Evolutionary conservation across 2,888 invertebrate species (phyloP).

Genomic region (Cremastinae sp.): DNA sequence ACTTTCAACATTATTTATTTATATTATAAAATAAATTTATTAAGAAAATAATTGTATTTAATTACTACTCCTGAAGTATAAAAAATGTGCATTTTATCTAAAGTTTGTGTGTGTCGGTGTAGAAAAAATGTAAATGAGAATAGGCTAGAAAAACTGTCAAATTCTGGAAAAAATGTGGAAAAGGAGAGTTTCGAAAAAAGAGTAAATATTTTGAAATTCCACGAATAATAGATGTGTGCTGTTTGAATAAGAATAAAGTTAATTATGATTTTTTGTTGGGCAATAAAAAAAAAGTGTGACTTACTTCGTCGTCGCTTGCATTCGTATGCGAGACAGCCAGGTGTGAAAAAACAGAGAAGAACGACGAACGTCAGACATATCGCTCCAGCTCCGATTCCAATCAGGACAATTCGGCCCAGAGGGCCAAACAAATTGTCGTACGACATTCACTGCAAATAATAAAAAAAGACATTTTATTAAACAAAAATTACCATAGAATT

Average conservation of each 20-base stretch:
- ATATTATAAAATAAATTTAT: too few species aligned
- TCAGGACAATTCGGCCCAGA: slow-evolving; percentile 76
- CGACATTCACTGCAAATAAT: slow-evolving; percentile 77
- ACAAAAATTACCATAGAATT: neutral
- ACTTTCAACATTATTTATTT: too few species aligned
- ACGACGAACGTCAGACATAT: slow-evolving; percentile 73
- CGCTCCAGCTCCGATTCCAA: slow-evolving; percentile 72
- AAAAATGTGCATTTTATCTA: too few species aligned
- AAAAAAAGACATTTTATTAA: slow-evolving; percentile 19
- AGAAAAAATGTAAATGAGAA: too few species aligned
- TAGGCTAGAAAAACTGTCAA: too few species aligned
- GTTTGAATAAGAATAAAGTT: neutral
- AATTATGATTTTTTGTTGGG: slow-evolving; percentile 1
- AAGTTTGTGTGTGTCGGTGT: too few species aligned
- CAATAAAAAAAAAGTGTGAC: slow-evolving; percentile 48
- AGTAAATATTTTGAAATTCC: too few species aligned
- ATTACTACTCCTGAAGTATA: too few species aligned
- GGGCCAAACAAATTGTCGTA: slow-evolving; percentile 75
- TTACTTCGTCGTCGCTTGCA: slow-evolving; percentile 76
- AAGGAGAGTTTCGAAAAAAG: too few species aligned
- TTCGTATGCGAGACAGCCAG: slow-evolving; percentile 79
- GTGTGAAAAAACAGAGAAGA: slow-evolving; percentile 78
- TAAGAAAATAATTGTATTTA: too few species aligned
- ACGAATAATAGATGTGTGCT: too few species aligned
- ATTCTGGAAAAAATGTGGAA: too few species aligned